Conservation (phyloP, 2,888 invertebrate species). For the Spilarctia lutea region DNA sequence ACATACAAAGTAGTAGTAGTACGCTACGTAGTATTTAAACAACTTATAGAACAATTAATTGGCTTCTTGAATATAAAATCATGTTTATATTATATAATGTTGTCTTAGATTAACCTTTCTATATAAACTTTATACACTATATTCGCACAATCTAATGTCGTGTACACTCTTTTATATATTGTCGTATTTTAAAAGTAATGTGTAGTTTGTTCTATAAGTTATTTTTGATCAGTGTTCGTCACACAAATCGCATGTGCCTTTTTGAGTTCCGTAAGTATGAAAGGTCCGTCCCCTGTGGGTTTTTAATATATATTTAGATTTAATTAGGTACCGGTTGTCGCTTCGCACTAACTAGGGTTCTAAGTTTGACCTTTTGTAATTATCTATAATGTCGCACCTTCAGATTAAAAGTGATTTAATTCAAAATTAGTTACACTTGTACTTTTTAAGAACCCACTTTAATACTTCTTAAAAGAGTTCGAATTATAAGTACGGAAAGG, state of each 20-base stretch:
- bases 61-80: not conserved
- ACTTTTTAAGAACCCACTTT: not conserved
- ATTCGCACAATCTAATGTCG: not conserved
- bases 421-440: not conserved
- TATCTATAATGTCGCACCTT: not conserved
- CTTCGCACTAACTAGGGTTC: conserved; percentile 11
- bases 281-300: conserved; percentile 49
- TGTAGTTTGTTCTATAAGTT: conserved; percentile 35
- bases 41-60: conserved; percentile 11
- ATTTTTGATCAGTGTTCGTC: conserved; percentile 29
- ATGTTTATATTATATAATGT: not conserved
- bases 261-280: conserved; percentile 57
- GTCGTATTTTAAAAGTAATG: not conserved
- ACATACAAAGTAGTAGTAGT: conserved; percentile 11
- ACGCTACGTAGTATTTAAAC: conserved; percentile 14
- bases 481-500: not conserved
- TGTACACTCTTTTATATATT: not conserved
- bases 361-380: not conserved
- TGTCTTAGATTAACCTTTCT: not conserved
- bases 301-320: conserved; percentile 16
- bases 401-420: not conserved
- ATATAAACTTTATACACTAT: not conserved
- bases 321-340: conserved; percentile 17
- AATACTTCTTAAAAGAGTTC: not conserved
- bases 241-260: conserved; percentile 47